phyloP scores from a whole-genome alignment of 2,888 invertebrate species.

The Brachyptera putata region DNA sequence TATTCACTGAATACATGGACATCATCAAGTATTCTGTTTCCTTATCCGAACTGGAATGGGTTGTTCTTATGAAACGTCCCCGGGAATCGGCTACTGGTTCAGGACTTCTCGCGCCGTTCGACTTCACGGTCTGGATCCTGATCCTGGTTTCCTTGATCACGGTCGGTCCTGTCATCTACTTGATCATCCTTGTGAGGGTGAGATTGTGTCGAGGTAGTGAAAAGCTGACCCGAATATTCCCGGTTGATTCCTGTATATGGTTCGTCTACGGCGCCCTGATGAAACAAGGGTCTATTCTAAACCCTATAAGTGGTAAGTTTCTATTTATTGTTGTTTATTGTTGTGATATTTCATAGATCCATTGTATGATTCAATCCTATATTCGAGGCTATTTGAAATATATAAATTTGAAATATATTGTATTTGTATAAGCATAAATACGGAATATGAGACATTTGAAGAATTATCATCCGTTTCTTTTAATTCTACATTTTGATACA shows the following conservation, averaged over 20 bases:
- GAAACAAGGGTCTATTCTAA: slow-evolving; percentile 78
- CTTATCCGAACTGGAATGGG: slow-evolving; percentile 72
- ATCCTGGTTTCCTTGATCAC: slow-evolving; percentile 66
- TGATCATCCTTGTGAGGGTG: slow-evolving; percentile 52
- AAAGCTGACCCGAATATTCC: slow-evolving; percentile 45
- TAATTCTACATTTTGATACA: too few relatives aligned
- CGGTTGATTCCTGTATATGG: slow-evolving; percentile 72
- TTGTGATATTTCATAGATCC: too few relatives aligned
- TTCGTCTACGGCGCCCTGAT: slow-evolving; percentile 83
- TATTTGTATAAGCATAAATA: too few relatives aligned
- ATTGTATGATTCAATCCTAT: too few relatives aligned
- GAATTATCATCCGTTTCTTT: too few relatives aligned
- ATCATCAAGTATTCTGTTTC: slow-evolving; percentile 57
- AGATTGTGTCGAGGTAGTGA: slow-evolving; percentile 56
- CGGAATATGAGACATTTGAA: too few relatives aligned
- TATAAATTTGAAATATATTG: too few relatives aligned
- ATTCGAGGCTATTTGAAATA: too few relatives aligned
- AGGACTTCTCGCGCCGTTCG: slow-evolving; percentile 78
- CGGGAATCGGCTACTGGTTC: slow-evolving; percentile 77
- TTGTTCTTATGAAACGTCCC: slow-evolving; percentile 75
- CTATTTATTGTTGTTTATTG: neutral
- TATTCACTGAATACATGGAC: slow-evolving; percentile 54
- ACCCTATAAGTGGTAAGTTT: slow-evolving; percentile 71
- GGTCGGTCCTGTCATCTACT: slow-evolving; percentile 74
- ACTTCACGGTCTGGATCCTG: slow-evolving; percentile 59